Evolutionary conservation across 2,888 invertebrate genomes (phyloP).

Genomic region (Campoplex nolae): DNA sequence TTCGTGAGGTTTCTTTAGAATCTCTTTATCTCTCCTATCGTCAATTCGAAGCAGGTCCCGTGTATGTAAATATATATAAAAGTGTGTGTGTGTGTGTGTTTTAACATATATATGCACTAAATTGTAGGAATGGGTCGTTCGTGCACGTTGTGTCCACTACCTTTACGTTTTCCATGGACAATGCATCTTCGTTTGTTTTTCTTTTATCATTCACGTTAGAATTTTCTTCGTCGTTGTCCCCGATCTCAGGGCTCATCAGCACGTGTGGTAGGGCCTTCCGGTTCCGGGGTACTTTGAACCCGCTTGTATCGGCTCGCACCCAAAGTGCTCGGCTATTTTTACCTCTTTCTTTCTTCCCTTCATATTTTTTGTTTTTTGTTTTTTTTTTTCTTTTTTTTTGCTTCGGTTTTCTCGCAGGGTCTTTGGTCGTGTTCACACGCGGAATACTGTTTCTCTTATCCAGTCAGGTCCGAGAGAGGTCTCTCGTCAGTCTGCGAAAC

Average conservation of each 20-base stretch:
- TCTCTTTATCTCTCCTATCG: conserved; percentile 18
- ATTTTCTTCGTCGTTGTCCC: conserved; percentile 9
- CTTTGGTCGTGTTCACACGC: conserved; percentile 82
- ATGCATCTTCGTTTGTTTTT: conserved; percentile 2
- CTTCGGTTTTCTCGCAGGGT: conserved; percentile 70
- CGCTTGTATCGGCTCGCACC: conserved; percentile 40
- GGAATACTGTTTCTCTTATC: conserved; percentile 80
- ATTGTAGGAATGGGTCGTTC: conserved; percentile 53
- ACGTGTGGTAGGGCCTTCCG: background rate
- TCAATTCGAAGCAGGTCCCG: conserved; percentile 51
- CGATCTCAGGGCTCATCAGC: conserved; percentile 5
- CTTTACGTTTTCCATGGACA: background rate
- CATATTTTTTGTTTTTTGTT: background rate
- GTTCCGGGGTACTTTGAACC: conserved; percentile 8
- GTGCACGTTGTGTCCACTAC: conserved; percentile 32
- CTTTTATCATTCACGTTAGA: background rate
- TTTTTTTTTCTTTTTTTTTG: background rate
- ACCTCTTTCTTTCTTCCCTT: background rate
- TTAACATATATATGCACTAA: conserved; percentile 13
- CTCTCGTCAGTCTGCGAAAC: conserved; percentile 72
- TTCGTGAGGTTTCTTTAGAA: background rate
- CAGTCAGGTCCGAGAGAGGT: conserved; percentile 63
- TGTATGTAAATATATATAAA: background rate
- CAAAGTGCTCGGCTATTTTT: conserved; percentile 67
- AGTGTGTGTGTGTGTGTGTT: background rate